A percentile compares a stretch with the other conserved stretches of the same genome.
phyloP scores from a whole-genome alignment of 2,888 invertebrate genomes.

The Notodonta ziczac region DNA sequence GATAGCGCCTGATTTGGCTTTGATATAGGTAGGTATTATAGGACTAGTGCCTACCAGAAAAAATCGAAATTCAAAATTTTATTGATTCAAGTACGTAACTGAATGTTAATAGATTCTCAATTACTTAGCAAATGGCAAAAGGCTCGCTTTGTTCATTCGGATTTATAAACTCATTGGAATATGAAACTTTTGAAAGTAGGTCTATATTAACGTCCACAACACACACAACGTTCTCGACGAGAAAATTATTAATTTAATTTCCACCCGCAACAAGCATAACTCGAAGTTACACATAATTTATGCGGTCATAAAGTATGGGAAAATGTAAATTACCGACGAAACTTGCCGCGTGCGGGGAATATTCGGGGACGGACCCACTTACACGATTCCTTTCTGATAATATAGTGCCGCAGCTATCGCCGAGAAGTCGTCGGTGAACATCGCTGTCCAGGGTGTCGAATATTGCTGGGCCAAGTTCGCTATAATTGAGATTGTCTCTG shows the following conservation, averaged over 20 bases:
- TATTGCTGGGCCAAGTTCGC: not conserved
- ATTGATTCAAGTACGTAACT: too few relatives aligned
- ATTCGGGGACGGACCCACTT: conserved; percentile 28
- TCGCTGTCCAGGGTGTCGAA: not conserved
- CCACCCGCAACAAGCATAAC: not conserved
- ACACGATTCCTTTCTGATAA: conserved; percentile 33
- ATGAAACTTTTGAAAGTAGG: too few relatives aligned
- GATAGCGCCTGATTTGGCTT: conserved; percentile 4
- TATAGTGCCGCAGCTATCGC: conserved; percentile 40
- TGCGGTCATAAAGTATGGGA: conserved; percentile 26
- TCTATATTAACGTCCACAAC: too few relatives aligned
- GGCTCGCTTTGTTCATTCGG: too few relatives aligned
- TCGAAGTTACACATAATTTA: conserved; percentile 18
- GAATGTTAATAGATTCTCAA: too few relatives aligned
- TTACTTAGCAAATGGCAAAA: too few relatives aligned
- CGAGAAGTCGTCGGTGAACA: conserved; percentile 21
- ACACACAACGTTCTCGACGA: not conserved
- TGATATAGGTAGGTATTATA: too few relatives aligned
- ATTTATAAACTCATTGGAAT: too few relatives aligned
- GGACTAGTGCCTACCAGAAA: too few relatives aligned
- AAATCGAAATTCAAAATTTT: too few relatives aligned
- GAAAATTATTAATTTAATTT: conserved; percentile 1
- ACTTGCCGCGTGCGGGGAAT: conserved; percentile 23
- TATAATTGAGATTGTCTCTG: too few relatives aligned
- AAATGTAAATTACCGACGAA: conserved; percentile 32